phyloP scores from a whole-genome alignment of 2,888 invertebrate species.

The Sarcophaga carnaria region DNA sequence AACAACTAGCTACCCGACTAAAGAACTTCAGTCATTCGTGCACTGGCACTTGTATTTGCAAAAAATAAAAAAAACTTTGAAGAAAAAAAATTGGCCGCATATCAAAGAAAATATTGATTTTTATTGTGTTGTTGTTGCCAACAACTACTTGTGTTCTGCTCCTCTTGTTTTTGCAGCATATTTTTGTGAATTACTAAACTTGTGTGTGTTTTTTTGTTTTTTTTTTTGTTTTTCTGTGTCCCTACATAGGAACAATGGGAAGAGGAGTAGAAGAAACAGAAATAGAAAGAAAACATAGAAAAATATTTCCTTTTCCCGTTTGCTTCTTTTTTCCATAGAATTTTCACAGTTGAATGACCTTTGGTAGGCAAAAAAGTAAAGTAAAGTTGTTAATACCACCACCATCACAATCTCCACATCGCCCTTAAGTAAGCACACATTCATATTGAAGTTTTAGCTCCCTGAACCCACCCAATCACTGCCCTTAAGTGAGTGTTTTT shows the following conservation, averaged over 20 bases:
- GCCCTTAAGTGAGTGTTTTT: too few relatives aligned
- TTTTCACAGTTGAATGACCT: slow-evolving; percentile 55
- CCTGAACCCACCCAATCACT: not conserved
- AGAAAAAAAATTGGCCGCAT: slow-evolving; percentile 50
- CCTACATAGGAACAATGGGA: not conserved
- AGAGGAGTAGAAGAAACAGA: not conserved
- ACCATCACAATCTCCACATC: too few relatives aligned
- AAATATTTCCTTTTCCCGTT: slow-evolving; percentile 55
- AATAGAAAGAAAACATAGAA: not conserved
- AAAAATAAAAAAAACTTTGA: not conserved
- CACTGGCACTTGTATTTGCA: not conserved
- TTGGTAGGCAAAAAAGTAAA: slow-evolving; percentile 12
- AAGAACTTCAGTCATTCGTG: not conserved
- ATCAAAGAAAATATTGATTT: slow-evolving; percentile 62
- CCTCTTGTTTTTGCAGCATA: not conserved
- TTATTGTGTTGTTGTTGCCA: slow-evolving; percentile 33
- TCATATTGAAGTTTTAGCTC: not conserved
- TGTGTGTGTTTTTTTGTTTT: not conserved
- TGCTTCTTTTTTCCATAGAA: not conserved
- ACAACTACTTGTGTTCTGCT: slow-evolving; percentile 14
- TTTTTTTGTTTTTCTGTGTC: not conserved
- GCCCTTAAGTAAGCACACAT: too few relatives aligned
- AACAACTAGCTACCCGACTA: not conserved
- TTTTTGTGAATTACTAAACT: slow-evolving; percentile 15
- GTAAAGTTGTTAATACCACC: not conserved